These are phyloP conservation scores for Eupeodes luniger DNA, from an alignment of 2,888 invertebrate genomes.

Conservation along the genomic window DNA sequence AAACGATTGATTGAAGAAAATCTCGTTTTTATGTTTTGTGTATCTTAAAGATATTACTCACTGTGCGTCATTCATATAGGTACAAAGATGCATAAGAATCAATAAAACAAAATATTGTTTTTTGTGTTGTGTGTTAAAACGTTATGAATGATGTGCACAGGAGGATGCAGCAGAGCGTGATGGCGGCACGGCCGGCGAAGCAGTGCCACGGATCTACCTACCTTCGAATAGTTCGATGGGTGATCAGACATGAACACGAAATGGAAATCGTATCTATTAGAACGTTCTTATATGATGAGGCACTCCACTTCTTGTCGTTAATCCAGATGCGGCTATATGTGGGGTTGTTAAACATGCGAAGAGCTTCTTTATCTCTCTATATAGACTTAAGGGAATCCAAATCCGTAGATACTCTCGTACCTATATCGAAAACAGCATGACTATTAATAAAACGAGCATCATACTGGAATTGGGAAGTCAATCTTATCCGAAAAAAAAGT, in stretches of 20 bases:
- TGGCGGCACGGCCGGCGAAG: slow-evolving; percentile 2
- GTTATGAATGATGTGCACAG: slow-evolving; percentile 75
- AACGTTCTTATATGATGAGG: not conserved
- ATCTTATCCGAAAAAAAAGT: not conserved
- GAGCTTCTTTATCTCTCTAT: slow-evolving; percentile 57
- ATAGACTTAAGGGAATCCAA: slow-evolving; percentile 37
- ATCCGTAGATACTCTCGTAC: not conserved
- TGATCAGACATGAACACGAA: slow-evolving; percentile 70
- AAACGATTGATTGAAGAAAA: slow-evolving; percentile 70
- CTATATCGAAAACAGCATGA: slow-evolving; percentile 40
- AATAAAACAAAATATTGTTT: slow-evolving; percentile 57
- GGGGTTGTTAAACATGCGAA: slow-evolving; percentile 48
- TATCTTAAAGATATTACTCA: slow-evolving; percentile 34
- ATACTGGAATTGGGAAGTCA: slow-evolving; percentile 35
- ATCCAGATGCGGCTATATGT: slow-evolving; percentile 62
- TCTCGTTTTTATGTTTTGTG: slow-evolving; percentile 56
- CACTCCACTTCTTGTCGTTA: slow-evolving; percentile 30
- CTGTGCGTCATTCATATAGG: slow-evolving; percentile 21
- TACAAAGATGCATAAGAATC: slow-evolving; percentile 49
- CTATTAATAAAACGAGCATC: slow-evolving; percentile 68
- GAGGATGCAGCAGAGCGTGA: slow-evolving; percentile 63
- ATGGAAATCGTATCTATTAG: slow-evolving; percentile 63
- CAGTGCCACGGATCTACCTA: not conserved
- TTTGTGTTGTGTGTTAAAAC: slow-evolving; percentile 44
- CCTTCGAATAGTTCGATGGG: slow-evolving; percentile 50